Evolutionary conservation across 2,888 invertebrate species (phyloP), one percentile per base, ranked within the genome.

Genomic region (Calameuta pallipes): DNA sequence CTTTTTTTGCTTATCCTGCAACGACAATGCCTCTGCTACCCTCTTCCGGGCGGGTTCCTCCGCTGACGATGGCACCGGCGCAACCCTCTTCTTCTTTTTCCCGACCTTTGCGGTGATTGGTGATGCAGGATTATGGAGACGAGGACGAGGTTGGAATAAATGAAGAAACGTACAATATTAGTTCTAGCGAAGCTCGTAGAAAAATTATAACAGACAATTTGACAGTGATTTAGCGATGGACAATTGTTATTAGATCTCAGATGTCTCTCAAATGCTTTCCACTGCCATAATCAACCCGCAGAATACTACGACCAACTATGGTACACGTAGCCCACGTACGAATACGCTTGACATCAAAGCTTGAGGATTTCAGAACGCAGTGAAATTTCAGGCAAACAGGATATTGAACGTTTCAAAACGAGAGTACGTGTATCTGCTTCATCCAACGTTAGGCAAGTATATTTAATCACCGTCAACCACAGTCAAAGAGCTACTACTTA

Each of bases 1-100:
- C 74, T 84, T 78, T 74, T 85, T 84, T 80, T 82, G 83, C 75
- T 87, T 87, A 11, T 80, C 77, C 12, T 73, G 79, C 75, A 12
- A 80, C 74, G 79, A 77, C 69, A 81, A 73, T 4, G 82, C 81
- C 30, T 90, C 90, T 1, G 87, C 83, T 11, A 86, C 77, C 73
- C 89, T 85, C 37, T 90, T 90, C 1, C 89, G 85, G 9, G 83
- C 80, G 23, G 86, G 85, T n/a, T 89, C 90, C 12, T 90, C 88
- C 13, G 80, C 80, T 1, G 86, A 83, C n/a, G 77, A 56, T 56
- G 56, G 56, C 56, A 37, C 31, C 33, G 71, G 71, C 78, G 73
- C 76, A 9, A 79, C 81, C 35, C 85, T 82, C 79, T 87, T 87
- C 75, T 87, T 87, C 80, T 56, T 56, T 56, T 85, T 84, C 34